A percentile compares a stretch with the other conserved stretches of the same genome.
phyloP scores from a whole-genome alignment of 2,888 invertebrate genomes.

The Cantharis lateralis region DNA sequence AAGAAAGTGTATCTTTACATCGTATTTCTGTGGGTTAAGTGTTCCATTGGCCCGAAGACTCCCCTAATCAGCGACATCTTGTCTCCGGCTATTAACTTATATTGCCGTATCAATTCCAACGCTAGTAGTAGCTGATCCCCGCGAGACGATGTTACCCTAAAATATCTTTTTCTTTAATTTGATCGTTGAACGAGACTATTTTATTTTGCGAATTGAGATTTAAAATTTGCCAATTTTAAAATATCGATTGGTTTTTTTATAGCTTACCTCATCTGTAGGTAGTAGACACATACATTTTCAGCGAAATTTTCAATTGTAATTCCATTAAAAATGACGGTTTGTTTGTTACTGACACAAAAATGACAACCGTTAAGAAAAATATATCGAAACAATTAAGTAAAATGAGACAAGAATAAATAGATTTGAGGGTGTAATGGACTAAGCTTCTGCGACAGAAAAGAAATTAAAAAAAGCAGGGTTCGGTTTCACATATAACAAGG shows the following conservation, averaged over 20 bases:
- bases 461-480: constrained; percentile 47
- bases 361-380: constrained; percentile 43
- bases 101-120: constrained; percentile 57
- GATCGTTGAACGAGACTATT: constrained; percentile 22
- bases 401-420: constrained; percentile 52
- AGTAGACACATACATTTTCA: background rate
- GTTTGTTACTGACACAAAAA: constrained; percentile 33
- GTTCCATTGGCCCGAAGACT: constrained; percentile 34
- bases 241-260: constrained; percentile 16
- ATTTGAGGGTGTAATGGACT: constrained; percentile 44
- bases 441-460: constrained; percentile 47
- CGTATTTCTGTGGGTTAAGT: constrained; percentile 30
- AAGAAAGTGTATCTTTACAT: constrained; percentile 29
- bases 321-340: constrained; percentile 3
- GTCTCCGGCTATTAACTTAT: constrained; percentile 57
- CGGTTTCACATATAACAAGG: constrained; percentile 36
- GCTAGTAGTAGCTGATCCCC: constrained; percentile 39
- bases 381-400: constrained; percentile 52
- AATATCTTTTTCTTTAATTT: constrained; percentile 39
- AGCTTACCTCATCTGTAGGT: constrained; percentile 17
- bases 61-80: constrained; percentile 56
- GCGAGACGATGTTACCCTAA: constrained; percentile 35
- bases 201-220: constrained; percentile 21
- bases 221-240: constrained; percentile 8
- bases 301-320: background rate